A percentile compares a stretch with the other conserved stretches of the same genome.
Evolutionary conservation across 1,140 invertebrate species (phyloP).

Genomic region (Microplitis mediator): DNA sequence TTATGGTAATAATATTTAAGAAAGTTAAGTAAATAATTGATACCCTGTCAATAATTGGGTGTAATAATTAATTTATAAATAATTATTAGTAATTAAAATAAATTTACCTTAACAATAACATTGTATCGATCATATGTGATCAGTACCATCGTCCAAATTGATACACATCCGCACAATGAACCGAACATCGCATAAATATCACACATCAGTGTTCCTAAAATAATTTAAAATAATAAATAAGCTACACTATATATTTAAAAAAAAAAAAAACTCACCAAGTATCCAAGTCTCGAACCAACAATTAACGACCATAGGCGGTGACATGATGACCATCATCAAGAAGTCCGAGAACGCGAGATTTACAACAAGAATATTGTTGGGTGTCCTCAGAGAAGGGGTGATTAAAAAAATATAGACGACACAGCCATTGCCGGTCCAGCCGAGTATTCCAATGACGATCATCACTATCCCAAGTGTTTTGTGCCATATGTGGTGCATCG

Average conservation of each 20-base stretch:
- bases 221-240: slow-evolving; percentile 22
- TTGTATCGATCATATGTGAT: slow-evolving; percentile 85
- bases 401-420: slow-evolving; percentile 85
- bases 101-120: slow-evolving; percentile 72
- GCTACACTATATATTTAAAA: neutral
- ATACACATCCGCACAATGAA: slow-evolving; percentile 79
- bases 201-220: slow-evolving; percentile 75
- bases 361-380: slow-evolving; percentile 83
- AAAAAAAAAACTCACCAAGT: slow-evolving; percentile 64
- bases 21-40: too few relatives aligned
- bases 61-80: too few relatives aligned
- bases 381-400: slow-evolving; percentile 78
- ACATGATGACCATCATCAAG: slow-evolving; percentile 84
- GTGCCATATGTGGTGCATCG: slow-evolving; percentile 81
- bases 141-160: slow-evolving; percentile 83
- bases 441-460: slow-evolving; percentile 71
- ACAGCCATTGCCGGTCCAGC: slow-evolving; percentile 81
- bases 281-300: slow-evolving; percentile 88
- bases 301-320: slow-evolving; percentile 84
- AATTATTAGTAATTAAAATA: too few relatives aligned
- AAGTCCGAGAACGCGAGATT: slow-evolving; percentile 90
- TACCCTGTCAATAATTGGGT: too few relatives aligned
- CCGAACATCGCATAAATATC: slow-evolving; percentile 81
- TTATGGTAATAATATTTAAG: too few relatives aligned
- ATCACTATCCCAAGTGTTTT: slow-evolving; percentile 78